These are phyloP conservation scores for Chelonia mydas DNA, from an alignment of 2,797 vertebrate species.

Conservation along the genomic window DNA sequence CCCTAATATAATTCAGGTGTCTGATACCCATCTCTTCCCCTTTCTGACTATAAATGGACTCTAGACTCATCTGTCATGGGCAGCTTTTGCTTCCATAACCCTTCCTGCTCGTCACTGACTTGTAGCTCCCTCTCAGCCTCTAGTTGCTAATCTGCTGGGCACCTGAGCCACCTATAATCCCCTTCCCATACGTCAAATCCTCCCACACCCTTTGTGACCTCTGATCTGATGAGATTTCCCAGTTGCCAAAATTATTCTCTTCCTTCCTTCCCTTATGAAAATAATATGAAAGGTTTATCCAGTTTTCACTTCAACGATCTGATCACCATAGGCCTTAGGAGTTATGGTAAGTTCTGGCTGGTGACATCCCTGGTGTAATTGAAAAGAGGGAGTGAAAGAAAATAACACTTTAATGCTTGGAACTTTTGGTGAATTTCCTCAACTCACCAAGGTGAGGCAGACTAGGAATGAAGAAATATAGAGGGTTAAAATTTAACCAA, in stretches of 20 bases:
- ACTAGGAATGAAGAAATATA: slow-evolving; percentile 34
- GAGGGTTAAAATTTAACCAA: slow-evolving; percentile 55
- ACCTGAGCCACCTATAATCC: not conserved
- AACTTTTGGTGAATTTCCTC: slow-evolving; percentile 8
- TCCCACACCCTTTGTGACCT: not conserved
- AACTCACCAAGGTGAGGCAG: slow-evolving; percentile 6
- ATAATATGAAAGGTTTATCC: not conserved
- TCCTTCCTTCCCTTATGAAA: not conserved
- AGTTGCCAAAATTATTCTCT: not conserved
- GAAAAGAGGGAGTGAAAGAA: not conserved
- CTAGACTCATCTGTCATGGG: not conserved
- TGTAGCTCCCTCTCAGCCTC: not conserved
- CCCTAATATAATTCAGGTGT: not conserved
- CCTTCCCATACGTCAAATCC: not conserved
- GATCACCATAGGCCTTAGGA: not conserved
- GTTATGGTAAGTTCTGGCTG: not conserved
- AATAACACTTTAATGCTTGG: not conserved
- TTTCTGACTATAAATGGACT: not conserved
- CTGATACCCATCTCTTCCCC: not conserved
- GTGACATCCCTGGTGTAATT: not conserved
- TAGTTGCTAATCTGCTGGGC: not conserved
- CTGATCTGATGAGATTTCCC: not conserved
- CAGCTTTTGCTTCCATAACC: not conserved
- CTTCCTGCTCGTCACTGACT: not conserved
- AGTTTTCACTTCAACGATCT: not conserved